phyloP scores from a whole-genome alignment of 1,140 invertebrate genomes.

The Drosophila kikkawai region DNA sequence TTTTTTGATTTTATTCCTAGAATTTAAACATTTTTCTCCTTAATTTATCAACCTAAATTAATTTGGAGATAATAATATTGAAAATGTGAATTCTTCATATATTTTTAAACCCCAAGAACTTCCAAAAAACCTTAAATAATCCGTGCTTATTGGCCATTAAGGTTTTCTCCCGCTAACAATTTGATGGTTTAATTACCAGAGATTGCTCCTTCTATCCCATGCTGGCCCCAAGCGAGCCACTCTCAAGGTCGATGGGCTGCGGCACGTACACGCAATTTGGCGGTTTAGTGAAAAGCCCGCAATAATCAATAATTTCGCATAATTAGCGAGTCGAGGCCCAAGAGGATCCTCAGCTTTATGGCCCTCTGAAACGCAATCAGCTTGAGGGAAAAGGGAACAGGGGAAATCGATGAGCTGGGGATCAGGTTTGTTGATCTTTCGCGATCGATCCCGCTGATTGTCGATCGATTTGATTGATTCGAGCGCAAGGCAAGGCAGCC shows the following conservation, averaged over 20 bases:
- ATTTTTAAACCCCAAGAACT: neutral
- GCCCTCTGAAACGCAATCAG: slow-evolving; percentile 66
- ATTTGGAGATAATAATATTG: neutral
- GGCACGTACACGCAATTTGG: slow-evolving; percentile 75
- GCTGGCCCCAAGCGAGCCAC: slow-evolving; percentile 30
- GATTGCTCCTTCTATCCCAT: neutral
- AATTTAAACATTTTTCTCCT: neutral
- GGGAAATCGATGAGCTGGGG: neutral
- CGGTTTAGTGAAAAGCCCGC: slow-evolving; percentile 72
- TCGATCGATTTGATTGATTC: slow-evolving; percentile 56
- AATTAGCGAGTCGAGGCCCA: slow-evolving; percentile 58
- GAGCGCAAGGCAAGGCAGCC: slow-evolving; percentile 5
- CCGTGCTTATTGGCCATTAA: neutral
- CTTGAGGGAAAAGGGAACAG: neutral
- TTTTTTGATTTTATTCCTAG: neutral
- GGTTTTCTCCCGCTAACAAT: neutral
- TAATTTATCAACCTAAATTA: neutral
- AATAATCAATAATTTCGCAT: slow-evolving; percentile 81
- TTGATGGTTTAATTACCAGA: slow-evolving; percentile 13
- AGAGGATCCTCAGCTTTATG: slow-evolving; percentile 53
- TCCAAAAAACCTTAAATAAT: neutral
- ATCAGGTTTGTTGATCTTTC: slow-evolving; percentile 44
- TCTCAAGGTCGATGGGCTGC: slow-evolving; percentile 67
- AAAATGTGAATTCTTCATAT: neutral
- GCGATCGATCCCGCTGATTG: slow-evolving; percentile 14